Percentiles rank a stretch among this genome's conserved stretches.
Conservation (phyloP, 2,797 vertebrate genomes). For the Neosilurus mollespiculum region DNA sequence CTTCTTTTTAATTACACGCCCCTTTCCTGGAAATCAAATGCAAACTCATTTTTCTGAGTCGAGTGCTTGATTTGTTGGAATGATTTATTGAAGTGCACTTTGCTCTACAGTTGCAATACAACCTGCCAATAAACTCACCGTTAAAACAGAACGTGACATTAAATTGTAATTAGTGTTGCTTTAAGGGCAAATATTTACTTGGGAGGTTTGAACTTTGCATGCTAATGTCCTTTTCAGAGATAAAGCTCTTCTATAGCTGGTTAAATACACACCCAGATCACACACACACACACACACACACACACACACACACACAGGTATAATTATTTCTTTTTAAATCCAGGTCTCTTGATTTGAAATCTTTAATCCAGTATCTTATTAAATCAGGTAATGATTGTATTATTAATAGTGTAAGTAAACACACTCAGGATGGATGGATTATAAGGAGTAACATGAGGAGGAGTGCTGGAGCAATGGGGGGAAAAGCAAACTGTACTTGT, state of each 20-base stretch:
- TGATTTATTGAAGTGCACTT: conserved; percentile 20
- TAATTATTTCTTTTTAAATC: background rate
- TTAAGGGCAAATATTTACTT: background rate
- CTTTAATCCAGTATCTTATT: background rate
- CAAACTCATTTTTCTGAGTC: background rate
- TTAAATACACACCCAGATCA: background rate
- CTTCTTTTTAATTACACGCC: conserved; percentile 1
- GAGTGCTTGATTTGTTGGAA: conserved; percentile 10
- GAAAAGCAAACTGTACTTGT: conserved; percentile 34
- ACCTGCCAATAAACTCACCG: background rate
- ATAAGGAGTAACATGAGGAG: conserved; percentile 16
- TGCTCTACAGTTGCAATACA: background rate
- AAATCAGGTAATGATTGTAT: background rate
- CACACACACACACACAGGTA: background rate
- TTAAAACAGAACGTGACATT: background rate
- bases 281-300: background rate
- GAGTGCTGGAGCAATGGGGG: conserved; percentile 3
- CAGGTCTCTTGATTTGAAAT: background rate
- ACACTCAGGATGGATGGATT: conserved; percentile 6
- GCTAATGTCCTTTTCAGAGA: background rate
- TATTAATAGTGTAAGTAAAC: background rate
- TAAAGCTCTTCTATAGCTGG: background rate
- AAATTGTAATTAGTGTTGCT: background rate
- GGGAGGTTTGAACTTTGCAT: background rate
- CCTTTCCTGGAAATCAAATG: background rate